Conservation (phyloP, 2,888 invertebrate genomes). For the Pandemis cinnamomeana region DNA sequence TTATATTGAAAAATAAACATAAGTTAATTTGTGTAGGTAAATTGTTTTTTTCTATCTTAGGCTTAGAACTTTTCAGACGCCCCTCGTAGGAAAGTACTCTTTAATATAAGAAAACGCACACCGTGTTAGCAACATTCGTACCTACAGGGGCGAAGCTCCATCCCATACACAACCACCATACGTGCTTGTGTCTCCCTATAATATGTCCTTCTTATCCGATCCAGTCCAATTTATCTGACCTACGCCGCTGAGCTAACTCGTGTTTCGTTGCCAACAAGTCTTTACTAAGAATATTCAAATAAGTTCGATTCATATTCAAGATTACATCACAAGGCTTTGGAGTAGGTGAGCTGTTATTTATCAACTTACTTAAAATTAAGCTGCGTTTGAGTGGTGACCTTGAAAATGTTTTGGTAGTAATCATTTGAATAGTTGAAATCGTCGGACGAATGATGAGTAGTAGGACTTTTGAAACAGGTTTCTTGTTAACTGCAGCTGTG, state of each 20-base stretch:
- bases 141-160: too few species aligned
- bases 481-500: background rate
- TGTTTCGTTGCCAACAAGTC: background rate
- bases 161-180: too few species aligned
- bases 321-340: background rate
- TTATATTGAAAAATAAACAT: too few species aligned
- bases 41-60: too few species aligned
- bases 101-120: too few species aligned
- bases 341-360: background rate
- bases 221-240: background rate
- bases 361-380: background rate
- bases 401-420: background rate
- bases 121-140: too few species aligned
- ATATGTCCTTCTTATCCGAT: background rate
- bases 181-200: too few species aligned
- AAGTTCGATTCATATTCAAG: background rate
- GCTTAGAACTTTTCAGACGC: too few species aligned
- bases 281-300: background rate
- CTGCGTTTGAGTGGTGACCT: background rate
- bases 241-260: background rate
- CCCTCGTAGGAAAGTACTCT: too few species aligned
- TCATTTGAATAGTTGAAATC: background rate
- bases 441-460: background rate
- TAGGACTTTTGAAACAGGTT: background rate
- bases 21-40: too few species aligned